Conservation (phyloP, 2,888 invertebrate species). For the Argynnis bischoffii region DNA sequence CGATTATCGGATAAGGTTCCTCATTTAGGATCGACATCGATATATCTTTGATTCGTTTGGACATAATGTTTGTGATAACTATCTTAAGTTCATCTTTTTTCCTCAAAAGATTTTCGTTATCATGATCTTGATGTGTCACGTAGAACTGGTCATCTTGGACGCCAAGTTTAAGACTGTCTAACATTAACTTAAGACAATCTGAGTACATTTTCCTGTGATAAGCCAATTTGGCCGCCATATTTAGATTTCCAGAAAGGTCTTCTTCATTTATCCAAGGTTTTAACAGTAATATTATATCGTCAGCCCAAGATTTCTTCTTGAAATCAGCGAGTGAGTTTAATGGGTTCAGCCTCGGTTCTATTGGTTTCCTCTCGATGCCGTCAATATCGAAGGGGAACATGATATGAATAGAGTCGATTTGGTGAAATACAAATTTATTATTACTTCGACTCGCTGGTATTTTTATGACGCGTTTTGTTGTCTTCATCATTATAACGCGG, state of each 20-base stretch:
- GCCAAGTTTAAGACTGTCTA: slow-evolving; percentile 58
- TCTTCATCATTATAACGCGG: slow-evolving; percentile 86
- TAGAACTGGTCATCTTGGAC: slow-evolving; percentile 52
- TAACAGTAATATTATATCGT: slow-evolving; percentile 62
- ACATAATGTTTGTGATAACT: slow-evolving; percentile 61
- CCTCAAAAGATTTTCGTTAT: slow-evolving; percentile 41
- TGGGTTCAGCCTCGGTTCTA: slow-evolving; percentile 62
- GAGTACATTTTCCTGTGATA: slow-evolving; percentile 63
- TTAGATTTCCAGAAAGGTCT: slow-evolving; percentile 55
- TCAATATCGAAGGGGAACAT: slow-evolving; percentile 71
- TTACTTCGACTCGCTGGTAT: slow-evolving; percentile 77
- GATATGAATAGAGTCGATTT: slow-evolving; percentile 65
- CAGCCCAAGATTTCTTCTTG: slow-evolving; percentile 68
- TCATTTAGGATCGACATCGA: slow-evolving; percentile 70
- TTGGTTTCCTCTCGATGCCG: slow-evolving; percentile 55
- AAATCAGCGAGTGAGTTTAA: slow-evolving; percentile 61
- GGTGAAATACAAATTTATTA: slow-evolving; percentile 70
- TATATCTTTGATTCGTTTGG: slow-evolving; percentile 70
- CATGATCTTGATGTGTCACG: slow-evolving; percentile 55
- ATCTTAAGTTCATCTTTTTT: slow-evolving; percentile 61
- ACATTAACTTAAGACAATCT: slow-evolving; percentile 60
- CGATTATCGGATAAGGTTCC: slow-evolving; percentile 58
- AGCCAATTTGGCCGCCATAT: slow-evolving; percentile 71
- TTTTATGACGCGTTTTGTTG: slow-evolving; percentile 87
- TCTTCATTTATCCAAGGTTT: slow-evolving; percentile 67